A percentile compares a stretch with the other conserved stretches of the same genome.
phyloP scores from a whole-genome alignment of 2,888 invertebrate species.

The Philereme transversata region DNA sequence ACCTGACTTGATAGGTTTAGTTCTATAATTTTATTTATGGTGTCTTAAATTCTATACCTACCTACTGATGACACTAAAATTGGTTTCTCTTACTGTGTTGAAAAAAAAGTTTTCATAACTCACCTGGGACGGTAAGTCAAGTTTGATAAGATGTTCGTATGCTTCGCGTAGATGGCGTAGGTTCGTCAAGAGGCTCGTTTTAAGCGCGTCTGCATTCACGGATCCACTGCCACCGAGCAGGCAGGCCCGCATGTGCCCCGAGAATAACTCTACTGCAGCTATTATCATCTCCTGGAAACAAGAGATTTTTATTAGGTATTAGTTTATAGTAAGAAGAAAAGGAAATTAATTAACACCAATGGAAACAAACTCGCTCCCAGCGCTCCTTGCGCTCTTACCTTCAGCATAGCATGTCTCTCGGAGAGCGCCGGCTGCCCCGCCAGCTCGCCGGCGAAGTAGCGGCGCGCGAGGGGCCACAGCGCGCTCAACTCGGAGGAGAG shows the following conservation, averaged over 20 bases:
- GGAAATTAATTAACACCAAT: no score
- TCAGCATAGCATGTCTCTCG: conserved; percentile 90
- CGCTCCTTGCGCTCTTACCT: conserved; percentile 73
- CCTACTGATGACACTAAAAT: no score
- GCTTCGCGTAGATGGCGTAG: conserved; percentile 90
- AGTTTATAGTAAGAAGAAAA: no score
- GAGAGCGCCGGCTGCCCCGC: conserved; percentile 87
- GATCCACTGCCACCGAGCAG: conserved; percentile 86
- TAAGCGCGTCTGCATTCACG: conserved; percentile 80
- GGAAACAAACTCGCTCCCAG: no score
- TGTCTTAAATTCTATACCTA: no score
- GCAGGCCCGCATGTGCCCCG: conserved; percentile 88
- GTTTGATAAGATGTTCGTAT: conserved; percentile 90
- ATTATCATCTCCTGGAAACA: conserved; percentile 89
- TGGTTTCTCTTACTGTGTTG: no score
- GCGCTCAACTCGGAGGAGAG: conserved; percentile 88
- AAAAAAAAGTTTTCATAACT: not conserved
- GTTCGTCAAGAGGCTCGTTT: conserved; percentile 85
- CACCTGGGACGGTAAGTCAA: conserved; percentile 93
- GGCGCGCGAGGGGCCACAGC: conserved; percentile 97
- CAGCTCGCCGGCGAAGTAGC: conserved; percentile 96
- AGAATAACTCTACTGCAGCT: conserved; percentile 89
- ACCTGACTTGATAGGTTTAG: no score
- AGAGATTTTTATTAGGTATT: not conserved
- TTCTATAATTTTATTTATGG: no score